Percentiles rank a stretch among this genome's conserved stretches.
Conservation (phyloP, 1,140 invertebrate genomes). For the Thalassaphorura encarpata region DNA sequence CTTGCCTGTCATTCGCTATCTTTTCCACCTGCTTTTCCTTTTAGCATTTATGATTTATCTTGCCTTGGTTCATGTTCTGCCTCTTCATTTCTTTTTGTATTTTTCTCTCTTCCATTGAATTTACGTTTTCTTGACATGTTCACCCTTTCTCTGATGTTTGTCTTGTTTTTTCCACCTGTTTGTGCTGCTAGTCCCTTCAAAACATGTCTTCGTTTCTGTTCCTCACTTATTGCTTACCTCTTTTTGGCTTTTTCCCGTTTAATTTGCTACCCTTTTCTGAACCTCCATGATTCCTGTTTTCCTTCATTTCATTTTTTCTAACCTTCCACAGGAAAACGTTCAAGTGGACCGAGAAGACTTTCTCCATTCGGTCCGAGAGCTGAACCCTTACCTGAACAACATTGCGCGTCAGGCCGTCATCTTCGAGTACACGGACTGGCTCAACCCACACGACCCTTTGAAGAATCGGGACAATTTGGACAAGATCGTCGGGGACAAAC, state of each 20-base stretch:
- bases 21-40: no score
- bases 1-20: no score
- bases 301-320: neutral
- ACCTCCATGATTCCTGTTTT: neutral
- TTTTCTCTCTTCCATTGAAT: no score
- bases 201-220: neutral
- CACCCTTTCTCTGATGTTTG: no score
- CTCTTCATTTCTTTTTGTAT: no score
- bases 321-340: conserved; percentile 4
- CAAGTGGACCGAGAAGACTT: conserved; percentile 56
- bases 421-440: conserved; percentile 47
- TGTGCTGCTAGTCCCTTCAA: no score
- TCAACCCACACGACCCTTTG: conserved; percentile 70
- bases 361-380: conserved; percentile 59
- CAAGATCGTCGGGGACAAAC: conserved; percentile 93
- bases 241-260: neutral
- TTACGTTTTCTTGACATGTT: no score
- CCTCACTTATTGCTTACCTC: neutral
- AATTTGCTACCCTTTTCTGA: neutral
- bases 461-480: conserved; percentile 75
- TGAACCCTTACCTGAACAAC: conserved; percentile 73
- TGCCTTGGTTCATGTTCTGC: no score
- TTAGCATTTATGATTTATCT: no score
- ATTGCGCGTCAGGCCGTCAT: conserved; percentile 57
- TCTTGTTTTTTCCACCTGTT: no score